These are phyloP conservation scores for Syngnathoides biaculeatus DNA, from an alignment of 2,113 vertebrate genomes.

Conservation along the genomic window DNA sequence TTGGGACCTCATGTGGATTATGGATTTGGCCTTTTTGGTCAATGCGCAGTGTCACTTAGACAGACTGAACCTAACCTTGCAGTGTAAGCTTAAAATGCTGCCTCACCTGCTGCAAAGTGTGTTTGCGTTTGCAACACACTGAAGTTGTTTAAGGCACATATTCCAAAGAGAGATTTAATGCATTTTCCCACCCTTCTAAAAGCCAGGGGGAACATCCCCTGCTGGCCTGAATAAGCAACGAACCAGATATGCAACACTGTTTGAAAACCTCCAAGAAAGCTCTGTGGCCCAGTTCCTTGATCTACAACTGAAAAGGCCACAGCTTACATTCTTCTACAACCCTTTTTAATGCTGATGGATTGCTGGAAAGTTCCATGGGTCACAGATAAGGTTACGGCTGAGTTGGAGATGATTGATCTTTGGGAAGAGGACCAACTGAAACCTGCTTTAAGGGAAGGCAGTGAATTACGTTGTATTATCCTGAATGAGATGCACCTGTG, in stretches of 20 bases:
- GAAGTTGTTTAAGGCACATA: too few relatives aligned
- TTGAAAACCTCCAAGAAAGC: too few relatives aligned
- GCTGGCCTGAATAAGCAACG: too few relatives aligned
- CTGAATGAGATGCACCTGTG: too few relatives aligned
- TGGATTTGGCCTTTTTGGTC: constrained; percentile 34
- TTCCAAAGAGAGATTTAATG: constrained; percentile 9
- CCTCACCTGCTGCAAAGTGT: constrained; percentile 32
- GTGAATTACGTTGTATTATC: too few relatives aligned
- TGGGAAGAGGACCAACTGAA: constrained; percentile 16
- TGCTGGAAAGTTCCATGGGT: too few relatives aligned
- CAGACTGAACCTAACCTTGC: constrained; percentile 38
- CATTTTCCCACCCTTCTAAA: constrained; percentile 10
- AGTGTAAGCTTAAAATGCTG: constrained; percentile 41
- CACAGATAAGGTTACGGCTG: too few relatives aligned
- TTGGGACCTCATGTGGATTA: constrained; percentile 22
- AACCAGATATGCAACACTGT: constrained; percentile 9
- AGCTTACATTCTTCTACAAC: too few relatives aligned
- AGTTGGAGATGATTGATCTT: too few relatives aligned
- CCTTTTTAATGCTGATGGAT: too few relatives aligned
- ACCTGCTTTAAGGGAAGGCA: constrained; percentile 11
- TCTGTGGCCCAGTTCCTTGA: too few relatives aligned
- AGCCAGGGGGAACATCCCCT: too few relatives aligned
- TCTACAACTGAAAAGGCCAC: constrained; percentile 15
- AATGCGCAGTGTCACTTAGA: constrained; percentile 44
- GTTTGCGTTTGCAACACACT: constrained; percentile 11